These are phyloP conservation scores for Monopterus albus DNA, from an alignment of 2,113 vertebrate species.

Conservation along the genomic window DNA sequence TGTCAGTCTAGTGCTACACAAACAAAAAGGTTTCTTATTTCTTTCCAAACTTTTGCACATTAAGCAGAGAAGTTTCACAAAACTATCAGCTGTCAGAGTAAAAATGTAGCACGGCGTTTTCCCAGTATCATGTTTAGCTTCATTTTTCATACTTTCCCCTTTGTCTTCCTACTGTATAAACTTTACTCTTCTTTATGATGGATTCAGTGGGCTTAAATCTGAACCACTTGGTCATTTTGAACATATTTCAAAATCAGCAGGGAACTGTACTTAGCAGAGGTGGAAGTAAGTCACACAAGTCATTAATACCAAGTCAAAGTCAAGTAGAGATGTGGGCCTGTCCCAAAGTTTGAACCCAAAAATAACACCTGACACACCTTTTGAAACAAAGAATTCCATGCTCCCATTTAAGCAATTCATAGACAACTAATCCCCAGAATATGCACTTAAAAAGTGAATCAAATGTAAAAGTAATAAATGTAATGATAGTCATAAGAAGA, in stretches of 20 bases:
- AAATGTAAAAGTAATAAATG: no score
- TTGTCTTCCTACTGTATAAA: background rate
- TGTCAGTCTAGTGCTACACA: constrained; percentile 15
- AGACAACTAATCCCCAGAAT: no score
- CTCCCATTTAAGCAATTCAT: background rate
- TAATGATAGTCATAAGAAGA: no score
- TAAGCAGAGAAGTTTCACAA: constrained; percentile 10
- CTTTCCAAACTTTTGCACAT: constrained; percentile 9
- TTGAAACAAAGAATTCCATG: background rate
- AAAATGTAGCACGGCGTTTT: background rate
- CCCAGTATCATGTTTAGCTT: background rate
- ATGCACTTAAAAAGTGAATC: no score
- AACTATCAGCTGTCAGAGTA: constrained; percentile 4
- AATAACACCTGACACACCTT: constrained; percentile 12
- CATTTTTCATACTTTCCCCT: background rate
- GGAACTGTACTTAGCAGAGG: no score
- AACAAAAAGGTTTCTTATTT: background rate
- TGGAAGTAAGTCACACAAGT: no score
- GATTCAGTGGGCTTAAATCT: no score
- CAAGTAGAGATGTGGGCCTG: constrained; percentile 18
- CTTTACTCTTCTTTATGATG: no score
- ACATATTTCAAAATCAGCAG: no score
- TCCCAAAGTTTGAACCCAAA: constrained; percentile 25
- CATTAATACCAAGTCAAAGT: no score
- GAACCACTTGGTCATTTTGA: no score